Evolutionary conservation across 2,888 invertebrate species (phyloP), one percentile per base, ranked within the genome.

Genomic region (Lepidocyrtoides sp.): DNA sequence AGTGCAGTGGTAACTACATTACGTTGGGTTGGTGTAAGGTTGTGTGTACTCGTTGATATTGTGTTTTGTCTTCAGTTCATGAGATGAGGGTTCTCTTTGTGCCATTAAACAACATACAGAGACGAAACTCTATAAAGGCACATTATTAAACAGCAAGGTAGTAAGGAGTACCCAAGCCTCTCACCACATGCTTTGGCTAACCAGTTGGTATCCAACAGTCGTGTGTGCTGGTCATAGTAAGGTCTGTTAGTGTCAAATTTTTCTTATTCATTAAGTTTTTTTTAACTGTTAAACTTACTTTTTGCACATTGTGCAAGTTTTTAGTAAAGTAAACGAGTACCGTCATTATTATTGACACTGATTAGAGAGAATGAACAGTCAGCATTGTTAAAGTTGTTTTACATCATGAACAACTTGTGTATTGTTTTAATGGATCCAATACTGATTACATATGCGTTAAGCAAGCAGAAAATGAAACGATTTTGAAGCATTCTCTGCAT

Each of bases 171-270:
- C 48, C 36, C 69, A 82, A 82, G 83, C 75, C 89, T 48, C 89
- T 89, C 75, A 72, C 89, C 89, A 48, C 90, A 81, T 85, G 90
- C 90, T 81, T 23, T 85, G 77, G 14, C 69, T 57, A 86, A 60
- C 85, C 85, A 91, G 90, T 91, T 91, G 85, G 90, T 86, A 91
- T 91, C 85, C 81, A 91, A 91, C 90, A 91, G 90, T 91, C 90
- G 79, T 75, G 54, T 48, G 72, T 79, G 90, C 48, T 91, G 90
- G 85, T 85, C 89, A 51, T 36, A 83, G 48, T 72, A 48, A n/a
- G 44, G 32, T 54, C 44, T 89, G 82, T 89, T 75, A 84, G 84
- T 54, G 84, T 85, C 72, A 54, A 57, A 85, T 32, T 48, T 66
- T 84, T 17, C 23, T 20, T 23, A 41, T 20, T 26, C 10, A 69